A percentile compares a stretch with the other conserved stretches of the same genome.
phyloP scores from a whole-genome alignment of 1,140 invertebrate genomes.

The Leptoteleia sp. region DNA sequence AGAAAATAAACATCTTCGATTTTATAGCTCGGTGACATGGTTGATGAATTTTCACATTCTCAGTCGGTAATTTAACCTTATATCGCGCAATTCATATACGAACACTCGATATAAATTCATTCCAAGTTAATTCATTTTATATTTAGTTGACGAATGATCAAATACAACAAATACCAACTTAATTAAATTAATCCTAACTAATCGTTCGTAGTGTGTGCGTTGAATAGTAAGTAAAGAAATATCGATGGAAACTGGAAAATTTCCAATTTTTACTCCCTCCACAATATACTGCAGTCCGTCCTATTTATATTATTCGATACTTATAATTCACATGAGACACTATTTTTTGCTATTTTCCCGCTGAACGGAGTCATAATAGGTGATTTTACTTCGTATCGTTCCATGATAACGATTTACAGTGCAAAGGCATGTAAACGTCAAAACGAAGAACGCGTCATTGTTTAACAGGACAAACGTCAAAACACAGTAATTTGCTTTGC shows the following conservation, averaged over 20 bases:
- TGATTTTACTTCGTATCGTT: not conserved
- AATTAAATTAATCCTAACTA: no score
- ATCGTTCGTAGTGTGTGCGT: not conserved
- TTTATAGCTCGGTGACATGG: no score
- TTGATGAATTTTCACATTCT: not conserved
- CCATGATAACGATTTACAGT: not conserved
- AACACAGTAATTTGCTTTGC: conserved; percentile 3
- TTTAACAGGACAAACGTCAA: conserved; percentile 26
- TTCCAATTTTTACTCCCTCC: conserved; percentile 22
- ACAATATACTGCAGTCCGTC: conserved; percentile 17
- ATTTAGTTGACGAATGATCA: not conserved
- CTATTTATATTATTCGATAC: conserved; percentile 25
- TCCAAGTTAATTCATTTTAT: not conserved
- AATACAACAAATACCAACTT: not conserved
- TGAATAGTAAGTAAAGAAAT: not conserved
- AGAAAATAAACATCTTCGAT: no score
- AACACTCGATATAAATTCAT: not conserved
- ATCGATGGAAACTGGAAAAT: conserved; percentile 18
- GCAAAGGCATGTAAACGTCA: not conserved
- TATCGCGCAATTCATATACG: not conserved
- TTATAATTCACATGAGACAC: not conserved
- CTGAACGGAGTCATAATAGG: not conserved
- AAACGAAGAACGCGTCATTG: conserved; percentile 10
- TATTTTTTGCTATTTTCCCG: not conserved
- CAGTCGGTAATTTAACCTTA: conserved; percentile 36